Evolutionary conservation across 2,113 vertebrate species (phyloP).

Genomic region (Syngnathus scovelli): DNA sequence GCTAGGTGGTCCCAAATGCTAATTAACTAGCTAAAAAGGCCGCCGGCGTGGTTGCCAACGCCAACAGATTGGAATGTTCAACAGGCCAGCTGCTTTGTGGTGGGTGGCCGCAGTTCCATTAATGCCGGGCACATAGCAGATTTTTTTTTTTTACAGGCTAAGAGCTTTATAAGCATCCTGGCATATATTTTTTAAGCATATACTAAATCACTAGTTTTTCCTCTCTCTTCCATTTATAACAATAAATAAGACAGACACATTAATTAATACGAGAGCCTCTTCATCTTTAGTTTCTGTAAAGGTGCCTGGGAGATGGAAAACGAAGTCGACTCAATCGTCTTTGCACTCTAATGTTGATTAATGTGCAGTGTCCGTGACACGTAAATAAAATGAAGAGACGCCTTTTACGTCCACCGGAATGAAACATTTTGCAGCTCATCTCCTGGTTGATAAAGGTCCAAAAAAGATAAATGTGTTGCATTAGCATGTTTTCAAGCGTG

Average conservation of each 20-base stretch:
- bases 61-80: slow-evolving; percentile 46
- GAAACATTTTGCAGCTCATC: slow-evolving; percentile 10
- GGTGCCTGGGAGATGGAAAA: slow-evolving; percentile 15
- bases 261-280: slow-evolving; percentile 22
- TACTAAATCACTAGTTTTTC: background rate
- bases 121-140: slow-evolving; percentile 28
- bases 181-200: background rate
- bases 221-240: background rate
- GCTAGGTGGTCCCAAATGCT: slow-evolving; percentile 35
- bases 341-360: slow-evolving; percentile 27
- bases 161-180: background rate
- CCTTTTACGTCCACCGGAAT: slow-evolving; percentile 1
- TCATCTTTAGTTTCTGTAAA: slow-evolving; percentile 2
- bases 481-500: background rate
- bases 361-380: slow-evolving; percentile 18
- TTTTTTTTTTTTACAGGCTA: background rate
- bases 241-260: background rate
- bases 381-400: slow-evolving; percentile 21
- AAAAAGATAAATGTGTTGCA: slow-evolving; percentile 14
- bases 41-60: slow-evolving; percentile 34
- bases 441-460: slow-evolving; percentile 11
- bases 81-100: slow-evolving; percentile 46
- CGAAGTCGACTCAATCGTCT: slow-evolving; percentile 18
- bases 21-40: slow-evolving; percentile 46
- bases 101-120: slow-evolving; percentile 47